Base-by-base conservation (phyloP, 2,888 invertebrate species). In the Phengaris arion region DNA sequence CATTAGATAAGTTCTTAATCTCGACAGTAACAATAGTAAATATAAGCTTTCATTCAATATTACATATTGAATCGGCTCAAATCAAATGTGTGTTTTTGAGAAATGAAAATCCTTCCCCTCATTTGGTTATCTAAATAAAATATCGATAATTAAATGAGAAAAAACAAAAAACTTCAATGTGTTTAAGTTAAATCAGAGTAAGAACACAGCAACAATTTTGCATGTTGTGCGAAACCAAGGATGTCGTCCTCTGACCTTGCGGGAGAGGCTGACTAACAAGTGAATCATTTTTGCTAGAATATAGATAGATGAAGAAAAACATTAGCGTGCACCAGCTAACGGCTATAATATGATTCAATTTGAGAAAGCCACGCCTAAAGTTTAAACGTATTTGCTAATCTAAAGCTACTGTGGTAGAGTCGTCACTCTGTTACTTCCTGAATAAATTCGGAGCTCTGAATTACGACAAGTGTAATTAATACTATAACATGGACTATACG, bases 161-260 rank as follows among this genome's bases (percentile, higher is more conserved):
- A 12, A 52, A 35, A 64, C 35, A 64, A 64, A 59, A 45, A 64
- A 35, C 64, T 64, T 45, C 10, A 9, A 15, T 22, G 22, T 22
- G 8, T 7, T 35, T 35, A 35, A 3, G 35, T 35, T 48, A 48
- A 6, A 12, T 64, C 64, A 15, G 64, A n/a, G 48, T 9, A 69
- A 68, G 48, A n/a, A 69, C 15, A 35, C 46, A 8, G 7, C 13
- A 48, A 15, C n/a, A 48, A 69, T 69, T 69, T 46, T 7, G 15
- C 46, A 69, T 9, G n/a, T 48, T 15, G 59, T n/a, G 7, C 69
- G n/a, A 48, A 54, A 52, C 12, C 52, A 8, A 72, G 51, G 51
- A 22, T n/a, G 22, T 59, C 59, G 72, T 72, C 72, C 75, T 75
- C 59, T 75, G 70, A 70, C 75, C 75, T 75, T 75, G 75, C 46